Base-by-base conservation (phyloP, 1,140 invertebrate genomes). In the Teleogryllus occipitalis region DNA sequence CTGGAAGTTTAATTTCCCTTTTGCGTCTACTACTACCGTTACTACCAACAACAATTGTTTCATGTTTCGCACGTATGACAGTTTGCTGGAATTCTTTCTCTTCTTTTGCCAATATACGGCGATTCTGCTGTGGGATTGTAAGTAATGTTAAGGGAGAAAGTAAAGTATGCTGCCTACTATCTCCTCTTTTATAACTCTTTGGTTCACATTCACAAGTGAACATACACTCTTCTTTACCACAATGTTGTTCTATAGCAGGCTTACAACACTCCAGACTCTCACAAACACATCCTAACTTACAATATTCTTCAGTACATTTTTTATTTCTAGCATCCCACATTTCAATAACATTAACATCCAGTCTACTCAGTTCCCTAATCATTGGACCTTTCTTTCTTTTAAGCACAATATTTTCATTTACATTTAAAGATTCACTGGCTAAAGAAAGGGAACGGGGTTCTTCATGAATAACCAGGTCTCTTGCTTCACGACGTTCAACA, bases 241-340 rank as follows among this genome's bases (percentile, higher is more conserved):
- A 89, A 82, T 88, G 87, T 75, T 84, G 74, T 14, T 47, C n/a
- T 22, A 47, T 47, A 47, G 78, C 72, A 18, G 78, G 47, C 47
- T 48, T 47, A 27, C 47, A 77, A 18, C 14, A 7, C 21, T 82
- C 72, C 15, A 88, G 82, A 81, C 85, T 87, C n/a, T 83, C 83
- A 82, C 88, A 89, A 8, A 89, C 83, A 81, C 88, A 89, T 4
- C 87, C 88, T 10, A 88, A 81, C 79, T 81, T 82, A 82, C 88
- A 89, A 80, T 82, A 85, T 47, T 83, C 81, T 77, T 86, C 85
- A 76, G 76, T 80, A 72, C 54, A 76, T 74, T 83, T 78, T 46
- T 82, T 81, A 77, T 81, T 77, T 54, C 82, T 80, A 65, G 84
- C 82, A 46, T 84, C 81, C 21, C 83, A 82, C 27, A 87, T 82